These are phyloP conservation scores for Aegotheles bennettii DNA, from an alignment of 2,113 vertebrate species.

Conservation along the genomic window DNA sequence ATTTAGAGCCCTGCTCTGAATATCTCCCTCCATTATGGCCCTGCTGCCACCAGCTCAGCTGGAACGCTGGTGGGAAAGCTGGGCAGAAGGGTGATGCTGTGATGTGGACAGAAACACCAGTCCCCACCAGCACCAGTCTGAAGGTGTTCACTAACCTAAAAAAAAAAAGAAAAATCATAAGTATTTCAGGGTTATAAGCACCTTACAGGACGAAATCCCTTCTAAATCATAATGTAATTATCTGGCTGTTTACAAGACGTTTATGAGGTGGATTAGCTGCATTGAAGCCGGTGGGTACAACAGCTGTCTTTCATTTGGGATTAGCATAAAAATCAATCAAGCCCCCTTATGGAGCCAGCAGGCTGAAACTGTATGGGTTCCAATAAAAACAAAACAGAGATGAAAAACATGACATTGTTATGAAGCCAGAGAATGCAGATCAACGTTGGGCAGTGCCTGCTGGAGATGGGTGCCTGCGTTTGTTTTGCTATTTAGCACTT, in stretches of 20 bases:
- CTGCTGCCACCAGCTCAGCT: fast-evolving
- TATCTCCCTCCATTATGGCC: fast-evolving
- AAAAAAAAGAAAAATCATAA: background rate
- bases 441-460: background rate
- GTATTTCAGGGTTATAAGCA: background rate
- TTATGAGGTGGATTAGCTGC: background rate
- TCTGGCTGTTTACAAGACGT: background rate
- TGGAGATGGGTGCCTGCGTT: fast-evolving
- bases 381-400: background rate
- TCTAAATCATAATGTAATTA: background rate
- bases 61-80: fast-evolving
- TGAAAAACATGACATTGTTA: background rate
- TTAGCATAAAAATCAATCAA: constrained; percentile 41
- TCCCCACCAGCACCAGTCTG: fast-evolving
- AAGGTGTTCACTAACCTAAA: background rate
- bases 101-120: too few relatives aligned
- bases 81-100: too few relatives aligned
- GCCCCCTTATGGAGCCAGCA: background rate
- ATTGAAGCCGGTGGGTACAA: background rate
- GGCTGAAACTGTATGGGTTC: background rate
- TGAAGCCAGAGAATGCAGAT: background rate
- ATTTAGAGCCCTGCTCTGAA: fast-evolving
- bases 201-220: background rate
- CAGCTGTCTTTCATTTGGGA: constrained; percentile 33
- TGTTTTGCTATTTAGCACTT: background rate